phyloP scores from a whole-genome alignment of 2,888 invertebrate genomes.

The Dynastes tityus region DNA sequence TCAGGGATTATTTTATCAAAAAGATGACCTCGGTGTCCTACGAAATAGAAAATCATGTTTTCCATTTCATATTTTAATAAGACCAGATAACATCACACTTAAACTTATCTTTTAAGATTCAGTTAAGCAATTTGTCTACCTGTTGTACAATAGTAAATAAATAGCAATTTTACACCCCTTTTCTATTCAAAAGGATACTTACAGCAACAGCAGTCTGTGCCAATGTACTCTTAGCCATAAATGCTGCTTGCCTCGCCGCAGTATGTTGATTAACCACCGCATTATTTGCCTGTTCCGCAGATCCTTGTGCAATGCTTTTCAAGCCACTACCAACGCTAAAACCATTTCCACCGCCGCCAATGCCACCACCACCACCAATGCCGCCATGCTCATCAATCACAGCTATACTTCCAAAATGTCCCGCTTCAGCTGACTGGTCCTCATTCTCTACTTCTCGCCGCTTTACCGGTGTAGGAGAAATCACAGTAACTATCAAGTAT shows the following conservation, averaged over 20 bases:
- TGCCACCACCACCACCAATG: slow-evolving; percentile 52
- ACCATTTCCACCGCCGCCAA: slow-evolving; percentile 70
- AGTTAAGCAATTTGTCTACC: no score
- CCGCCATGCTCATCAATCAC: slow-evolving; percentile 28
- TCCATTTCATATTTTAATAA: no score
- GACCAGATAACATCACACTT: no score
- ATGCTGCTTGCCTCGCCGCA: slow-evolving; percentile 85
- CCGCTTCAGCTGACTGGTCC: slow-evolving; percentile 56
- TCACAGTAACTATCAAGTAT: slow-evolving; percentile 36
- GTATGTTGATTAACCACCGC: slow-evolving; percentile 82
- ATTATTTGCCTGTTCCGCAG: slow-evolving; percentile 83
- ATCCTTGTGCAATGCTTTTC: slow-evolving; percentile 80
- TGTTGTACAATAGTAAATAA: no score
- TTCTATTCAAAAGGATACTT: slow-evolving; percentile 54
- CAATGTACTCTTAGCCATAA: slow-evolving; percentile 83
- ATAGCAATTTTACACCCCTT: no score
- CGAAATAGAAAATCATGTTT: no score
- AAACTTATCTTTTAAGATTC: no score
- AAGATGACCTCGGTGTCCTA: no score
- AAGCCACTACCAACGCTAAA: slow-evolving; percentile 82
- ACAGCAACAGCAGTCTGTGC: slow-evolving; percentile 81
- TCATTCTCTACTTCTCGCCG: slow-evolving; percentile 42
- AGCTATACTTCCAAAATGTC: slow-evolving; percentile 51
- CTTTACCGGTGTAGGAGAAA: slow-evolving; percentile 39
- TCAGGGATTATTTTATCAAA: no score